Conservation (phyloP, 2,113 vertebrate species). For the Polypterus bichir region DNA sequence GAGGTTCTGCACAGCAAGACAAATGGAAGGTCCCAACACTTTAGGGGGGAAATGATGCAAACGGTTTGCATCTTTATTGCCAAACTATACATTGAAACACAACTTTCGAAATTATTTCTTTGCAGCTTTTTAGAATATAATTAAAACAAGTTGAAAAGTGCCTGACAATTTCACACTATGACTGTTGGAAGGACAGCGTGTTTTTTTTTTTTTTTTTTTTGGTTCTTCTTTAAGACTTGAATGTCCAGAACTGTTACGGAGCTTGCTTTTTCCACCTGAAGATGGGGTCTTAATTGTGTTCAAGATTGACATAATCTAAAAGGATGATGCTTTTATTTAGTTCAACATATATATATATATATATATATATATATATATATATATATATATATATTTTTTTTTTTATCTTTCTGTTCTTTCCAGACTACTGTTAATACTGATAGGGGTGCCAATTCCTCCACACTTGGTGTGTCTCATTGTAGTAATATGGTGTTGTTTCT, state of each 20-base stretch:
- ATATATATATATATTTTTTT: no score
- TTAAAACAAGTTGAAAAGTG: constrained; percentile 83
- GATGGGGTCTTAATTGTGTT: constrained; percentile 41
- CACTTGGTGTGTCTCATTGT: no score
- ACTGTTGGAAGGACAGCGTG: constrained; percentile 70
- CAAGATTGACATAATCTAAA: constrained; percentile 15
- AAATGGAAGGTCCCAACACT: constrained; percentile 11
- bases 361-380: no score
- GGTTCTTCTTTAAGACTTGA: constrained; percentile 81
- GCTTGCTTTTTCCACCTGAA: constrained; percentile 74
- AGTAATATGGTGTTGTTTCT: no score
- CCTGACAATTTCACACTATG: constrained; percentile 85
- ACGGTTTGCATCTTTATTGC: constrained; percentile 51
- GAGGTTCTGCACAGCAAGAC: no score
- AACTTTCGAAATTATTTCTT: constrained; percentile 37
- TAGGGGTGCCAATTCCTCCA: no score
- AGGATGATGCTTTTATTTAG: no score
- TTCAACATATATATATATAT: no score
- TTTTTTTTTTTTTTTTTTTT: constrained; percentile 42
- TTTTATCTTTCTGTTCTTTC: no score
- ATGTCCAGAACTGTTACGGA: constrained; percentile 73
- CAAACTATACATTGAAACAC: constrained; percentile 54
- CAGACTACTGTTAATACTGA: no score
- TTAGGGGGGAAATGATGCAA: constrained; percentile 21
- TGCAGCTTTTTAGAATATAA: constrained; percentile 63